Conservation (phyloP, 2,113 vertebrate species). For the Phylloscopus whistleri region DNA sequence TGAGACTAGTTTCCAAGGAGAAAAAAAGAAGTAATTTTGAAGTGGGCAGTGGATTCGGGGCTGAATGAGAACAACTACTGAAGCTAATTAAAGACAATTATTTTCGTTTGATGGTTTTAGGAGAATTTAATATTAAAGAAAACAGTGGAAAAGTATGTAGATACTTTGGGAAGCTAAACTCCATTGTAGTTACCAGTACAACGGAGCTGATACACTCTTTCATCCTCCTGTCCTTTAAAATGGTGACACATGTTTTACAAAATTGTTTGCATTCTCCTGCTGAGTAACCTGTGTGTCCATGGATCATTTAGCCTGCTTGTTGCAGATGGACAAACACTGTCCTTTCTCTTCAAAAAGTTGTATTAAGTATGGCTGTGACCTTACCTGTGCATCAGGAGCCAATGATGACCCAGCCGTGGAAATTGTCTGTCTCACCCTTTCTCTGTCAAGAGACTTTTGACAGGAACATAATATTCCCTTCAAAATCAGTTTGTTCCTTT, state of each 20-base stretch:
- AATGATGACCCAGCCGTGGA: conserved; percentile 39
- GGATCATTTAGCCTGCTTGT: not conserved
- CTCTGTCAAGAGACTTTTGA: conserved; percentile 67
- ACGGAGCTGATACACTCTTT: not conserved
- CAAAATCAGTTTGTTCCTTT: conserved; percentile 68
- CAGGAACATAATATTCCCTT: conserved; percentile 70
- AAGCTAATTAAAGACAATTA: not conserved
- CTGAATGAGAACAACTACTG: not conserved
- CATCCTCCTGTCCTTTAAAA: not conserved
- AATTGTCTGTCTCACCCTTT: conserved; percentile 62
- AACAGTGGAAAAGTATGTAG: not conserved
- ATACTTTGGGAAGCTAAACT: not conserved
- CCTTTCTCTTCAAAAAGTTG: not conserved
- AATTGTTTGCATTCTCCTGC: not conserved
- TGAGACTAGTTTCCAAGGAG: not conserved
- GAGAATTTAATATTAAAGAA: not conserved
- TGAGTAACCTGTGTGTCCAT: not conserved
- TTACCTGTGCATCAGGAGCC: conserved; percentile 13
- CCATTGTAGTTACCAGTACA: not conserved
- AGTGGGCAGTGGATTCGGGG: not conserved
- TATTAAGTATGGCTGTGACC: not conserved
- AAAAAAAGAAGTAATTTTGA: not conserved
- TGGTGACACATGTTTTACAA: not conserved
- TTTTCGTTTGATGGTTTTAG: not conserved
- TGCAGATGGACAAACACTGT: not conserved